These are phyloP conservation scores for Tetranychus truncatus DNA, from an alignment of 2,888 invertebrate genomes.

Conservation along the genomic window DNA sequence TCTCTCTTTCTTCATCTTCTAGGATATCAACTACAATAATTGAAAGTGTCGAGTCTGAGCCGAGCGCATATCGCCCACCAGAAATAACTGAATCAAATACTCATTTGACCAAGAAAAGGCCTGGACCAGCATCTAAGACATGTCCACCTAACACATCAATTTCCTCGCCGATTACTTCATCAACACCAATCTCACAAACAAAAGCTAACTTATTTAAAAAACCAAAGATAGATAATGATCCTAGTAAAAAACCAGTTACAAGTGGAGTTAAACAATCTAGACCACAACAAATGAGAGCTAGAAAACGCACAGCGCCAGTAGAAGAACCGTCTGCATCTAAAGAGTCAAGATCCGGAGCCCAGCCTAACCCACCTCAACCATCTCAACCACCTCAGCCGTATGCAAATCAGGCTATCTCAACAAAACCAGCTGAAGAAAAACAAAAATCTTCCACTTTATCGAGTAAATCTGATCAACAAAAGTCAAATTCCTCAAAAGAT, in stretches of 20 bases:
- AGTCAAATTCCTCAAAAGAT: too few species aligned
- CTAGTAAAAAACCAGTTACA: not conserved
- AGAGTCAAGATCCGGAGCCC: not conserved
- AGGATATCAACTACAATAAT: not conserved
- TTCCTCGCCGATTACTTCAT: not conserved
- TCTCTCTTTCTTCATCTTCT: not conserved
- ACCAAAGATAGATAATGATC: not conserved
- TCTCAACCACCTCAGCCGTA: not conserved
- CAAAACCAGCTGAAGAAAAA: too few species aligned
- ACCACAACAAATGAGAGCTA: not conserved
- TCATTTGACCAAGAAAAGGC: not conserved
- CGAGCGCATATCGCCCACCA: not conserved
- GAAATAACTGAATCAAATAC: not conserved
- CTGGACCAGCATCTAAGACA: not conserved
- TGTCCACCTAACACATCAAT: not conserved
- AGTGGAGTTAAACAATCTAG: slow-evolving; percentile 3
- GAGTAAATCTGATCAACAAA: too few species aligned
- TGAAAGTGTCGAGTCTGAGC: not conserved
- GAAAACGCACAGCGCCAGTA: not conserved
- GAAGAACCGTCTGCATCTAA: not conserved
- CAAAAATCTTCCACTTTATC: too few species aligned
- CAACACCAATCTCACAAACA: not conserved
- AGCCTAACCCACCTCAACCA: not conserved
- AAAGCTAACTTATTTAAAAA: not conserved
- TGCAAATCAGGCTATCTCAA: too few species aligned